Conservation (phyloP, 2,888 invertebrate genomes). For the Pemphredon lugubris region DNA sequence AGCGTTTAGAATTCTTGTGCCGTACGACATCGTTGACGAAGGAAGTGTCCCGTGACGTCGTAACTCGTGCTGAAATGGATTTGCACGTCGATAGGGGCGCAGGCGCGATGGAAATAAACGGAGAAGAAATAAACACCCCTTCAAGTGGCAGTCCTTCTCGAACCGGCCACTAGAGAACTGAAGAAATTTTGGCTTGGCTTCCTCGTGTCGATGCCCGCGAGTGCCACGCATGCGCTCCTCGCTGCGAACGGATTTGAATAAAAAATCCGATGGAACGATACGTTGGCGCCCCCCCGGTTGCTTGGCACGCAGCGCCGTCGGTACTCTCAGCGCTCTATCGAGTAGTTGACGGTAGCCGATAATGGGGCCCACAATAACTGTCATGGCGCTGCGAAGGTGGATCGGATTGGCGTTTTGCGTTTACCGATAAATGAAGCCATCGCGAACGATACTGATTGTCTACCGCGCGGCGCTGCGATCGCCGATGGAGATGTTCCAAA, state of each 20-base stretch:
- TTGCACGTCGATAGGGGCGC: slow-evolving; percentile 27
- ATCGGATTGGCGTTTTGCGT: too few species aligned
- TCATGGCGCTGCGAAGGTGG: too few species aligned
- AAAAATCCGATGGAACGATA: slow-evolving; percentile 7
- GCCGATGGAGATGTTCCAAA: neutral
- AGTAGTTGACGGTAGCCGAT: neutral
- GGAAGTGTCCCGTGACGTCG: slow-evolving; percentile 57
- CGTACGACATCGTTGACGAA: slow-evolving; percentile 87
- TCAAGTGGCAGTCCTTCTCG: slow-evolving; percentile 80
- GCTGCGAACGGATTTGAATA: slow-evolving; percentile 4
- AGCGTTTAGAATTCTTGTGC: slow-evolving; percentile 89
- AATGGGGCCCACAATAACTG: neutral
- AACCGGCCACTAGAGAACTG: slow-evolving; percentile 81
- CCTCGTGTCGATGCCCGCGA: slow-evolving; percentile 66
- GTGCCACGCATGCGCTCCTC: slow-evolving; percentile 71
- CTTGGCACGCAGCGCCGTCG: neutral
- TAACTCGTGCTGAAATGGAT: slow-evolving; percentile 52
- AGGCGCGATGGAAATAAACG: slow-evolving; percentile 32
- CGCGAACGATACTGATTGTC: neutral
- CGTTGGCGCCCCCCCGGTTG: slow-evolving; percentile 16
- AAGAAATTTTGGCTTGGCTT: slow-evolving; percentile 58
- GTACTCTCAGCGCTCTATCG: neutral
- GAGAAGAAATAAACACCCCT: slow-evolving; percentile 1
- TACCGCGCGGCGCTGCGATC: neutral
- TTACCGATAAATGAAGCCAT: too few species aligned